Evolutionary conservation across 2,113 vertebrate species (phyloP).

Genomic region (Clarias macrocephalus): DNA sequence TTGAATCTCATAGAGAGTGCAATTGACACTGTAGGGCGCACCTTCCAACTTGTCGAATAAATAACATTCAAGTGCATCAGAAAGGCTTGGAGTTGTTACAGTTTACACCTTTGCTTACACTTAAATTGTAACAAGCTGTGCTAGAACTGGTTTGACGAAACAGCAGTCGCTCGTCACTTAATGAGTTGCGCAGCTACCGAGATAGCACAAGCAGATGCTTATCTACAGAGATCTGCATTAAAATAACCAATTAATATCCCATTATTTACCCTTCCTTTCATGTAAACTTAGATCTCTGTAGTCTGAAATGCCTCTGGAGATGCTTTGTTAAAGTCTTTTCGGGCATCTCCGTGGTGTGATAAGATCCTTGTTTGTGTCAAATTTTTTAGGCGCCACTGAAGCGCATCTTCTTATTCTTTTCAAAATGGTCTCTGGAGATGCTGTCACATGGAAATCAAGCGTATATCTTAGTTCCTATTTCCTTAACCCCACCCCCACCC

Average conservation of each 20-base stretch:
- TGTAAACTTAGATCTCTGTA: neutral
- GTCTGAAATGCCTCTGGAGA: neutral
- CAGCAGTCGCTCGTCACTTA: conserved; percentile 3
- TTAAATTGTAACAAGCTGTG: conserved; percentile 14
- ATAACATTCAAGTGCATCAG: neutral
- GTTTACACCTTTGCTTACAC: neutral
- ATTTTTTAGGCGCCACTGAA: conserved; percentile 4
- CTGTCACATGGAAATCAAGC: neutral
- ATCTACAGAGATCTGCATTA: neutral
- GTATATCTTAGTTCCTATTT: neutral
- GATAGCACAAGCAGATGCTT: neutral
- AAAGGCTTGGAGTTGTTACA: conserved; percentile 5
- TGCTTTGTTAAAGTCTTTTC: conserved; percentile 4
- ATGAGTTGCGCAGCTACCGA: neutral
- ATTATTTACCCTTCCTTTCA: conserved; percentile 20
- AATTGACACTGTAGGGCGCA: conserved; percentile 8
- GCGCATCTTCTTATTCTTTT: neutral
- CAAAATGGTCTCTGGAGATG: neutral
- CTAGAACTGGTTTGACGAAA: conserved; percentile 9
- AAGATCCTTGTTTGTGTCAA: conserved; percentile 1
- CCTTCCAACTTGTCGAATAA: conserved; percentile 9
- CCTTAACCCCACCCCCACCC: too few species aligned
- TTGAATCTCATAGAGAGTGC: conserved; percentile 18
- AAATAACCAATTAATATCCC: conserved; percentile 11
- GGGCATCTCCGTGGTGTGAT: neutral